Base-by-base conservation (phyloP, 2,797 vertebrate species). In the Lophius americanus region DNA sequence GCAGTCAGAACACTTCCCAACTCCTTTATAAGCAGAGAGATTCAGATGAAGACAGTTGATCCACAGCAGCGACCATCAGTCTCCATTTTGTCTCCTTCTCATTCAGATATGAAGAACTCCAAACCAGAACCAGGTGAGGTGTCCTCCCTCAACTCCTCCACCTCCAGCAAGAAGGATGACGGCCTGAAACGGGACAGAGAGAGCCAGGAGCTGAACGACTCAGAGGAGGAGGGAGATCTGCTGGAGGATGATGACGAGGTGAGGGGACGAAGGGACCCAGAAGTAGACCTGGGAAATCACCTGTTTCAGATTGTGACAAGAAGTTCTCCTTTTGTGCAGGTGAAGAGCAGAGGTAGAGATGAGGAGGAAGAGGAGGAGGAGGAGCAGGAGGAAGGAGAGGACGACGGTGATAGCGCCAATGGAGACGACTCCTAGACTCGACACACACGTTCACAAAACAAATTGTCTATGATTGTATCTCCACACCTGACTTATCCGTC, bases 381-480 rank as follows among this genome's bases (percentile, higher is more conserved):
- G 0, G 95, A 96, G 85, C 92, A 93, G 57, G 95, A 95, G 89
- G 95, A 96, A 90, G 96, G 94, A 37, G 95, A 96, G 79, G 95
- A 96, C 42, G 94, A 96, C 54, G 94, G 94, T 32, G 95, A 96
- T 78, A 96, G 95, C 66, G 86, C 93, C 80, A 95, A 95, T 37
- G 95, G 92, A 82, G 94, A 96, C 61, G 92, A 95, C 60, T 93
- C 93, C 89, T 95, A 94, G 93, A 88, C 56, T 9, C 10, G 12
- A 33, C 60, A 59, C 9, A 59, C 41, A 36, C 33, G 33, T 2
- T 38, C 49, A 53, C 9, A 36, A 37, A 57, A 39, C 47, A n/a
- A 36, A 33, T 41, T 65, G 77, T 76, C 76, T 82, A 47, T 51
- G 56, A 14, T 58, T 44, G 56, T 60, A 72, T 62, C 23, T 60